phyloP scores from a whole-genome alignment of 2,797 vertebrate species.

The Aulostomus chinensis region DNA sequence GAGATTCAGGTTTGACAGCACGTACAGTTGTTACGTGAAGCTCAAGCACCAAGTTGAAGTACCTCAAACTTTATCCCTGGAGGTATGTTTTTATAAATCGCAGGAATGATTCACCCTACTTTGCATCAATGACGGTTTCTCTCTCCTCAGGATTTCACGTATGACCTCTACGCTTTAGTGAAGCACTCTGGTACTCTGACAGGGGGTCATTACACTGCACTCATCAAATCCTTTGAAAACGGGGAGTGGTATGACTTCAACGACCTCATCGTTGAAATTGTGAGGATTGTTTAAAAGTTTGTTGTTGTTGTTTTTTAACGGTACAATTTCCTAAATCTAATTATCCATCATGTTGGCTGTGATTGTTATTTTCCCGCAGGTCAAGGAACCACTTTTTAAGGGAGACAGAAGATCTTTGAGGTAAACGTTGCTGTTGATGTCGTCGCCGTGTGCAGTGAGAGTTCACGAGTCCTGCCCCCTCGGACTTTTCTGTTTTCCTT shows the following conservation, averaged over 20 bases:
- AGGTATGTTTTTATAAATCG: conserved; percentile 17
- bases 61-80: conserved; percentile 38
- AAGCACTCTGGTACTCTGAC: conserved; percentile 65
- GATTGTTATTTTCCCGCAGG: too few relatives aligned
- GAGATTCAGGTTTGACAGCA: conserved; percentile 72
- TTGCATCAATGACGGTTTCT: not conserved
- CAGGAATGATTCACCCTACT: accelerated
- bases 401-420: too few relatives aligned
- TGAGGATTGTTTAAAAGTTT: conserved; percentile 20
- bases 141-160: conserved; percentile 40
- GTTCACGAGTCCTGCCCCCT: too few relatives aligned
- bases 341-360: not conserved
- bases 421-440: too few relatives aligned
- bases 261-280: conserved; percentile 56
- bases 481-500: too few relatives aligned
- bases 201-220: conserved; percentile 72
- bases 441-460: too few relatives aligned
- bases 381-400: too few relatives aligned
- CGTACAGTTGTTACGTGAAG: conserved; percentile 55
- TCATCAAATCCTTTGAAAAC: conserved; percentile 68
- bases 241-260: conserved; percentile 72
- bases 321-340: too few relatives aligned
- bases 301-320: not conserved
- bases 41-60: conserved; percentile 56
- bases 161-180: conserved; percentile 73